Percentiles rank a stretch among this genome's conserved stretches.
Conservation (phyloP, 2,797 vertebrate genomes). For the Myripristis murdjan region DNA sequence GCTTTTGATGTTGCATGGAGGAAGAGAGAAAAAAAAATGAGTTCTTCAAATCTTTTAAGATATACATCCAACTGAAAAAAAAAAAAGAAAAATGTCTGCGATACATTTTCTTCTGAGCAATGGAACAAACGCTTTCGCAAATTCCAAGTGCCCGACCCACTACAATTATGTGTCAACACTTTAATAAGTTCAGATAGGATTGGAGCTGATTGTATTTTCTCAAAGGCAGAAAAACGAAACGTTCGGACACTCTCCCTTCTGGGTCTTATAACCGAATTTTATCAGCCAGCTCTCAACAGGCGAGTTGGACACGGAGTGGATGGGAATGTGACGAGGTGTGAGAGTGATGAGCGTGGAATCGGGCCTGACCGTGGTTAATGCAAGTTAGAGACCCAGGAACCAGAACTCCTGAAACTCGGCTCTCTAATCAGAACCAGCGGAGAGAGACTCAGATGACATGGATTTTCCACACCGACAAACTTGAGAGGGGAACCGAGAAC, state of each 20-base stretch:
- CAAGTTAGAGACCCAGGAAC: constrained; percentile 40
- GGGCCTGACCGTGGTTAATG: constrained; percentile 61
- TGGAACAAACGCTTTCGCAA: constrained; percentile 21
- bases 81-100: constrained; percentile 24
- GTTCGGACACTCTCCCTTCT: constrained; percentile 14
- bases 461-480: constrained; percentile 63
- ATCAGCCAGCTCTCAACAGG: constrained; percentile 21
- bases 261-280: neutral
- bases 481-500: constrained; percentile 4
- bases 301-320: constrained; percentile 12
- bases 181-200: constrained; percentile 2
- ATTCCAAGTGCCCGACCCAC: constrained; percentile 1
- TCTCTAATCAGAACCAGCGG: constrained; percentile 72
- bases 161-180: constrained; percentile 31
- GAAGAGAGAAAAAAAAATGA: constrained; percentile 25
- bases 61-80: constrained; percentile 21
- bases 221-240: constrained; percentile 21
- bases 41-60: constrained; percentile 21
- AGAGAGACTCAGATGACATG: constrained; percentile 64
- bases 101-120: constrained; percentile 27
- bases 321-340: constrained; percentile 61
- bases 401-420: constrained; percentile 49
- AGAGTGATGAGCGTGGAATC: constrained; percentile 64
- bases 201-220: constrained; percentile 6
- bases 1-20: constrained; percentile 38